These are phyloP conservation scores for Bergia sp. DNA, from an alignment of 92 coral and sea anemone genomes.

Conservation along the genomic window DNA sequence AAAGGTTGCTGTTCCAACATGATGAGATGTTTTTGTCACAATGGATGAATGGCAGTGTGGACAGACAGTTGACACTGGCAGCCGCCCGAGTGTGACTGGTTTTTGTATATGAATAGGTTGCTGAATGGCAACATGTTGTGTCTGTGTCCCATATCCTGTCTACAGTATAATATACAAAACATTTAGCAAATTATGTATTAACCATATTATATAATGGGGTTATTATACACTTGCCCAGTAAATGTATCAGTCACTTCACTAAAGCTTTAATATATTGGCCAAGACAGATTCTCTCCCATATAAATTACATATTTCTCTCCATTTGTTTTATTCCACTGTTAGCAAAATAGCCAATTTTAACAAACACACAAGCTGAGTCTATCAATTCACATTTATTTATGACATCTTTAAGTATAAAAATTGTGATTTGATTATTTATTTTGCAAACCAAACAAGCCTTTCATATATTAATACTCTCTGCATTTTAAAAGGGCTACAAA, in stretches of 20 bases:
- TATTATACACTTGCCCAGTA: not conserved
- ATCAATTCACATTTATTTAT: no score
- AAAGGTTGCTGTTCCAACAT: slow-evolving; percentile 70
- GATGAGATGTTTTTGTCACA: slow-evolving; percentile 61
- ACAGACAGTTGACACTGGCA: slow-evolving; percentile 66
- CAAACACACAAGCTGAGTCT: no score
- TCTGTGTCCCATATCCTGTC: slow-evolving; percentile 42
- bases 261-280: no score
- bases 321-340: not conserved
- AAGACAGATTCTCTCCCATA: no score
- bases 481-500: no score
- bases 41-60: slow-evolving; percentile 68
- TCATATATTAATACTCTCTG: no score
- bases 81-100: slow-evolving; percentile 59
- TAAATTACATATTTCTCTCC: no score
- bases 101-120: slow-evolving; percentile 55
- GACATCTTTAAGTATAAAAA: no score
- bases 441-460: no score
- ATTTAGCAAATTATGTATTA: not conserved
- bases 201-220: not conserved
- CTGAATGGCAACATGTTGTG: slow-evolving; percentile 52
- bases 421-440: no score
- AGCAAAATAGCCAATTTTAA: not conserved
- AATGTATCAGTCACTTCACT: no score
- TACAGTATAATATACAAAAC: not conserved